Percentiles rank a stretch among this genome's conserved stretches.
Conservation (phyloP, 2,888 invertebrate species). For the Megaustenia siamemsis region DNA sequence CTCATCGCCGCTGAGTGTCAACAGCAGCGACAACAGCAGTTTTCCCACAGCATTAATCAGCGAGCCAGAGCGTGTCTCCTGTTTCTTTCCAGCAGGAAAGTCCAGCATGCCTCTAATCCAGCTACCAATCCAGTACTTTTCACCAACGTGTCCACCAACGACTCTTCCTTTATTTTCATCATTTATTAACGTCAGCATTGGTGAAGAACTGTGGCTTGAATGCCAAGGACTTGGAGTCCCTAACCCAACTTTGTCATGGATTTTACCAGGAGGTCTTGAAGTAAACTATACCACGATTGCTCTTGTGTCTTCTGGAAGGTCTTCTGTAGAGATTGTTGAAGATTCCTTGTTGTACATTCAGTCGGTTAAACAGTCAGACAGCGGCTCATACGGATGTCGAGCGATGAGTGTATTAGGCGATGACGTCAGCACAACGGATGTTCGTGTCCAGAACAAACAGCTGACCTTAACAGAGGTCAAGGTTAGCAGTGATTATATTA, state of each 20-base stretch:
- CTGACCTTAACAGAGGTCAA: slow-evolving; percentile 77
- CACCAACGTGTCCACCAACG: slow-evolving; percentile 74
- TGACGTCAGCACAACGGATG: slow-evolving; percentile 70
- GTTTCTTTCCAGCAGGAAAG: slow-evolving; percentile 75
- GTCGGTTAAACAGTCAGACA: slow-evolving; percentile 69
- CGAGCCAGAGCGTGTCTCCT: slow-evolving; percentile 75
- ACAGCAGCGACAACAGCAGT: neutral
- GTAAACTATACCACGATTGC: slow-evolving; percentile 8
- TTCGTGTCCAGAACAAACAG: slow-evolving; percentile 79
- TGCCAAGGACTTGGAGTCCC: slow-evolving; percentile 81
- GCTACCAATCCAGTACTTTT: slow-evolving; percentile 62
- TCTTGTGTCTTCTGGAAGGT: neutral
- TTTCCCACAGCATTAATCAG: slow-evolving; percentile 56
- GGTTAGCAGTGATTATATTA: slow-evolving; percentile 78
- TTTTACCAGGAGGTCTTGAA: slow-evolving; percentile 77
- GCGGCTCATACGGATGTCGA: slow-evolving; percentile 80
- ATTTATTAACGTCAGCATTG: slow-evolving; percentile 73
- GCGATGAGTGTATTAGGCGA: slow-evolving; percentile 78
- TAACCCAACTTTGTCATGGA: slow-evolving; percentile 79
- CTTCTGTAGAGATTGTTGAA: slow-evolving; percentile 64
- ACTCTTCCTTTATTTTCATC: slow-evolving; percentile 72
- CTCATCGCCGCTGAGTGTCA: neutral
- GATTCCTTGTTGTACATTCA: slow-evolving; percentile 61
- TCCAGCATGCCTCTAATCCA: slow-evolving; percentile 64
- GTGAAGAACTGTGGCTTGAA: slow-evolving; percentile 77